These are phyloP conservation scores for Microcebus ravelobensis DNA, from an alignment of 2,113 vertebrate species.

Conservation along the genomic window DNA sequence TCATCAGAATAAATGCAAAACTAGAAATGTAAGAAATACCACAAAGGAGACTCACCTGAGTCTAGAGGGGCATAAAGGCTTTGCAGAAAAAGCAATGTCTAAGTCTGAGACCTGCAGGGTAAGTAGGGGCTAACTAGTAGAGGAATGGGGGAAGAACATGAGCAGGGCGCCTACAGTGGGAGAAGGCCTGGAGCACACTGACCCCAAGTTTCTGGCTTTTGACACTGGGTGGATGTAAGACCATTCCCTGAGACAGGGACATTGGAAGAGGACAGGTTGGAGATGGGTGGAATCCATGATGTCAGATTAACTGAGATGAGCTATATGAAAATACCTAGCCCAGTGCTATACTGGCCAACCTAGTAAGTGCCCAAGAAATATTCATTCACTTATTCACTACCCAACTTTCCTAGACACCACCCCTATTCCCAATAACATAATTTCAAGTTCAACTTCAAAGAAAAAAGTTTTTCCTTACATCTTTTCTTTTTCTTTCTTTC, in stretches of 20 bases:
- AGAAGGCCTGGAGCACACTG: background rate
- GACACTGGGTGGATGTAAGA: background rate
- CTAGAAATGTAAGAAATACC: background rate
- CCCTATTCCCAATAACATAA: background rate
- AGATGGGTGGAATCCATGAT: background rate
- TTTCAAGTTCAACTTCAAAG: background rate
- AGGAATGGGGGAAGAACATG: fast-evolving
- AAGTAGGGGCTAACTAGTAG: fast-evolving
- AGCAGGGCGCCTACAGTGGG: background rate
- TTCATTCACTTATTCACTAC: background rate
- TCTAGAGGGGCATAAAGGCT: too few relatives aligned
- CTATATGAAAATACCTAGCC: background rate
- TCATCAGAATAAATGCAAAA: background rate
- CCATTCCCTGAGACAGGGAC: background rate
- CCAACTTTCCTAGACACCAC: background rate
- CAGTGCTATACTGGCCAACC: background rate
- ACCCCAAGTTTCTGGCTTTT: background rate
- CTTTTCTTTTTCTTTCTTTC: background rate
- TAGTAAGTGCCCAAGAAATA: background rate
- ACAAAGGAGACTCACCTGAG: background rate
- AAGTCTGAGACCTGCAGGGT: background rate
- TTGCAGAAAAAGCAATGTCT: background rate
- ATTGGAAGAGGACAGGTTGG: background rate
- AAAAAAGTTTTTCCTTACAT: background rate
- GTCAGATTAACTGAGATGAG: background rate